Percentiles rank a stretch among this genome's conserved stretches.
phyloP scores from a whole-genome alignment of 2,888 invertebrate genomes.

The Phoenoteleia sp. region DNA sequence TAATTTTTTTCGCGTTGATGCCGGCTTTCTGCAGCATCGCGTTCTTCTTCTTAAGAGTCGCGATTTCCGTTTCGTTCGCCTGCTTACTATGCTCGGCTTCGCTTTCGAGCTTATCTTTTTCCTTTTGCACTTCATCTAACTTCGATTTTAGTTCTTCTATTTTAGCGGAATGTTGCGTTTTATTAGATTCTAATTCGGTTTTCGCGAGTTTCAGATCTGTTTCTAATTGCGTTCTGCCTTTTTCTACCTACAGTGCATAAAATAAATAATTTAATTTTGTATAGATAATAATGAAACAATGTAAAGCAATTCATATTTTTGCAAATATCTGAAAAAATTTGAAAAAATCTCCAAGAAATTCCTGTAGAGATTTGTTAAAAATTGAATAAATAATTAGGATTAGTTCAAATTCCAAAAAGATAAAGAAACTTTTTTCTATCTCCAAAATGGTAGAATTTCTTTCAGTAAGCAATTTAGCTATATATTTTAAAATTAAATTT shows the following conservation, averaged over 20 bases:
- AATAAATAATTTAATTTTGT: no score
- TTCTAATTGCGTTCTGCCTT: conserved; percentile 87
- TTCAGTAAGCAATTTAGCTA: no score
- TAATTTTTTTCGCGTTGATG: conserved; percentile 89
- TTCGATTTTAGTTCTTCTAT: conserved; percentile 87
- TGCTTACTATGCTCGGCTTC: conserved; percentile 92
- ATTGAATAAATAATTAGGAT: no score
- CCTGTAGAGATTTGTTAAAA: no score
- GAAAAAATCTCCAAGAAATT: no score
- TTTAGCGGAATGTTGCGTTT: conserved; percentile 86
- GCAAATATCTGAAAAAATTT: no score
- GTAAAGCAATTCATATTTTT: no score
- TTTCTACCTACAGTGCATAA: conserved; percentile 88
- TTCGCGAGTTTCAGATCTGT: conserved; percentile 89
- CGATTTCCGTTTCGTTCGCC: conserved; percentile 93
- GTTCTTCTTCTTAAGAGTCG: conserved; percentile 92
- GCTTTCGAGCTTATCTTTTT: conserved; percentile 90
- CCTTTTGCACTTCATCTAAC: conserved; percentile 88
- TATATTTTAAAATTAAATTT: no score
- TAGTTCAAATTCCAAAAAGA: no score
- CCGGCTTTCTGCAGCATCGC: conserved; percentile 90
- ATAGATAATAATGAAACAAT: no score
- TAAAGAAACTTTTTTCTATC: no score
- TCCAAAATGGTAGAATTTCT: no score
- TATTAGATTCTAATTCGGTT: conserved; percentile 88